Conservation (phyloP, 2,113 vertebrate genomes). For the Coreoperca whiteheadi region DNA sequence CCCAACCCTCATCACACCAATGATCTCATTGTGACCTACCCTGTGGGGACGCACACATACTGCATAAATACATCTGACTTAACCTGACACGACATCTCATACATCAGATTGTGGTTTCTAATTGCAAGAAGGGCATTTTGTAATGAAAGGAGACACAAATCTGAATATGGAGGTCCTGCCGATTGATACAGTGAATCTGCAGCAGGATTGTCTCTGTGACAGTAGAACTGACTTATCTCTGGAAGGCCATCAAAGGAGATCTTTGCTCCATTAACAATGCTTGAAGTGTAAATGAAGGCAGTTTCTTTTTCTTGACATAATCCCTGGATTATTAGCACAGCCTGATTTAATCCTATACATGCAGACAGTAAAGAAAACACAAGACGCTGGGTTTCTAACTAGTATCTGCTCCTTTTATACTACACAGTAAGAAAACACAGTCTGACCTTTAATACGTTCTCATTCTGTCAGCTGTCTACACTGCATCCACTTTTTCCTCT, state of each 20-base stretch:
- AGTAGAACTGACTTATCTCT: constrained; percentile 38
- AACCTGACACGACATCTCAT: constrained; percentile 42
- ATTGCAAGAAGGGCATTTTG: constrained; percentile 15
- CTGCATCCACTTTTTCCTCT: not conserved
- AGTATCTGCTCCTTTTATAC: constrained; percentile 7
- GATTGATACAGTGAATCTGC: not conserved
- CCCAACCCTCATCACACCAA: constrained; percentile 94
- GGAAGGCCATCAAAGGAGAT: constrained; percentile 17
- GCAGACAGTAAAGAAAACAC: not conserved
- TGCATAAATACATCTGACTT: constrained; percentile 36
- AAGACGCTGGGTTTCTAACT: not conserved
- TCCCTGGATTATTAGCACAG: constrained; percentile 21
- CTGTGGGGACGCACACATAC: constrained; percentile 79
- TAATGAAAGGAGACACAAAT: constrained; percentile 45
- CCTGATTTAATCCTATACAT: constrained; percentile 2
- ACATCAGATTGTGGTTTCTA: constrained; percentile 17
- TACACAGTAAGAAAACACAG: not conserved
- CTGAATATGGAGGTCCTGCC: constrained; percentile 14
- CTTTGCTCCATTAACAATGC: constrained; percentile 10
- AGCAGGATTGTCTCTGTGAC: constrained; percentile 16
- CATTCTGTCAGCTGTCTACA: constrained; percentile 51
- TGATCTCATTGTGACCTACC: constrained; percentile 98
- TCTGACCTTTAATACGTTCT: constrained; percentile 66
- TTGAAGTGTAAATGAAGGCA: constrained; percentile 42
- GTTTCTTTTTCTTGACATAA: not conserved